Conservation (phyloP, 2,888 invertebrate genomes). For the Drosophila phalerata region DNA sequence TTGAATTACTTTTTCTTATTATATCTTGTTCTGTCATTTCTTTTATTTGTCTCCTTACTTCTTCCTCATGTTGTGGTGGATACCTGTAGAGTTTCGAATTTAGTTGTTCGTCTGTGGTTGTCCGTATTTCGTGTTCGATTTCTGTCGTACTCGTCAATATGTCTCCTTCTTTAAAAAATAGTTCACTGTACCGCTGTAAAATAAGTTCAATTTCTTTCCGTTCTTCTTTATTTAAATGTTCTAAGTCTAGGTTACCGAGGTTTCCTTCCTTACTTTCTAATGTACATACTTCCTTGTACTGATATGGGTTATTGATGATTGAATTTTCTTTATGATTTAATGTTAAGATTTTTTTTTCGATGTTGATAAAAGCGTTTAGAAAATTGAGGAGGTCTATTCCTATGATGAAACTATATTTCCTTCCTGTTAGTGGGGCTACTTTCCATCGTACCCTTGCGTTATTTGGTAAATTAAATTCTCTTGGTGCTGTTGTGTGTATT, state of each 20-base stretch:
- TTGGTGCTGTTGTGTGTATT: conserved; percentile 3
- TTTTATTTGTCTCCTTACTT: too few relatives aligned
- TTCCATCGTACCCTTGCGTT: too few relatives aligned
- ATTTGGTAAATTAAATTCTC: background rate
- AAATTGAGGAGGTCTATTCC: too few relatives aligned
- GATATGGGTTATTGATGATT: background rate
- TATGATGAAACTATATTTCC: too few relatives aligned
- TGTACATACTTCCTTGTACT: conserved; percentile 1
- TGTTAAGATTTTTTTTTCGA: conserved; percentile 4
- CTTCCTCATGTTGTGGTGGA: too few relatives aligned
- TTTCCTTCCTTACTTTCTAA: background rate
- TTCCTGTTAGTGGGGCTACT: too few relatives aligned
- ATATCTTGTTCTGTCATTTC: too few relatives aligned
- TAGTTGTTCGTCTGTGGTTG: background rate
- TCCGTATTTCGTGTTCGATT: conserved; percentile 3
- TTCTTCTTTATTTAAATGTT: conserved; percentile 13
- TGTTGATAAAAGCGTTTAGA: too few relatives aligned
- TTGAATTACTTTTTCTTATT: too few relatives aligned
- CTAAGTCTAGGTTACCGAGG: conserved; percentile 2
- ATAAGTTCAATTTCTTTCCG: conserved; percentile 6
- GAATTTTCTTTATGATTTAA: conserved; percentile 1
- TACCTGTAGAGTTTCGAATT: too few relatives aligned
- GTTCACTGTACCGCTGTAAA: background rate
- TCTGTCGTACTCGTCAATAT: conserved; percentile 1
- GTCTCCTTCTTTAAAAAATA: conserved; percentile 15